phyloP scores from a whole-genome alignment of 2,113 vertebrate genomes.

The Hipposideros armiger region DNA sequence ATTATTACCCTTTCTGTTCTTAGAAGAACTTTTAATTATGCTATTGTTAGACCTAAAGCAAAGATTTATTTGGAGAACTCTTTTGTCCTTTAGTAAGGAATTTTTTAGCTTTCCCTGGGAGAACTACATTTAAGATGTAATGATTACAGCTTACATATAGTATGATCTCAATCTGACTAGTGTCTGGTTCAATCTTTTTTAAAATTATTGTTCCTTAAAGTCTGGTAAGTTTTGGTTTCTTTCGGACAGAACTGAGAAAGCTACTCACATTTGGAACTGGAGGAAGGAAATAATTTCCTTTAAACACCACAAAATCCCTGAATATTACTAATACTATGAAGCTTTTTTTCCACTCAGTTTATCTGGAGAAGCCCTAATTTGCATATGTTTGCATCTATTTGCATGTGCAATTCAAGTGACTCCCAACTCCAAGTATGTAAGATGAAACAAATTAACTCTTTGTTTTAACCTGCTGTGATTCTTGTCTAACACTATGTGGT shows the following conservation, averaged over 20 bases:
- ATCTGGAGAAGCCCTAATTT: slow-evolving; percentile 76
- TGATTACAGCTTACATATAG: slow-evolving; percentile 55
- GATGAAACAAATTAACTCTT: slow-evolving; percentile 80
- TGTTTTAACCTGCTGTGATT: slow-evolving; percentile 72
- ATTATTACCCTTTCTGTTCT: slow-evolving; percentile 53
- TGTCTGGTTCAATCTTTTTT: slow-evolving; percentile 58
- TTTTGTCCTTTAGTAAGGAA: slow-evolving; percentile 58
- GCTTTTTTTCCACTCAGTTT: slow-evolving; percentile 49
- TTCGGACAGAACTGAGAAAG: slow-evolving; percentile 54
- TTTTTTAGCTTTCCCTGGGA: slow-evolving; percentile 55
- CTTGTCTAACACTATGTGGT: background rate
- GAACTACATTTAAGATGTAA: slow-evolving; percentile 63
- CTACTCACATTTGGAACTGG: slow-evolving; percentile 58
- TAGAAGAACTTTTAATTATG: slow-evolving; percentile 68
- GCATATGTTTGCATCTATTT: slow-evolving; percentile 79
- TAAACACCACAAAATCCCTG: slow-evolving; percentile 62
- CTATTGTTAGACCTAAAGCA: slow-evolving; percentile 65
- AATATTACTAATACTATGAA: slow-evolving; percentile 73
- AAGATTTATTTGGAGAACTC: slow-evolving; percentile 74
- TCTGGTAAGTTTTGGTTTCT: slow-evolving; percentile 66
- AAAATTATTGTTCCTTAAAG: slow-evolving; percentile 55
- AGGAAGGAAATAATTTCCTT: slow-evolving; percentile 69
- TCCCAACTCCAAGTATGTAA: slow-evolving; percentile 70
- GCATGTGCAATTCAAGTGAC: slow-evolving; percentile 74
- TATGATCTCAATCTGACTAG: slow-evolving; percentile 58